A percentile compares a stretch with the other conserved stretches of the same genome.
phyloP scores from a whole-genome alignment of 2,888 invertebrate species.

The Toxonevra muliebris region DNA sequence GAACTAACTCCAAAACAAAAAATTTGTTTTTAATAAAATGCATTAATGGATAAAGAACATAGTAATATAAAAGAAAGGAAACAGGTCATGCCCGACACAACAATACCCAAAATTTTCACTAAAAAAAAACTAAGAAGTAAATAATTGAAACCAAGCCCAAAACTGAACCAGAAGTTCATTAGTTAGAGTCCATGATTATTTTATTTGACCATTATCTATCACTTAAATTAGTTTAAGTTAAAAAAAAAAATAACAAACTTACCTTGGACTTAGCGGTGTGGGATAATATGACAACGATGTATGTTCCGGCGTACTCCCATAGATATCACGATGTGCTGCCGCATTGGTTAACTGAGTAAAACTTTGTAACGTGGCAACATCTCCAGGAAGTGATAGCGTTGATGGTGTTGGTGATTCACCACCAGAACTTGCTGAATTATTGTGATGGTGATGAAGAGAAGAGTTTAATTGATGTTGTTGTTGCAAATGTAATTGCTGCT shows the following conservation, averaged over 20 bases:
- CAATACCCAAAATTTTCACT: too few relatives aligned
- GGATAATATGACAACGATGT: conserved; percentile 51
- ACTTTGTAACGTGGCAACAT: conserved; percentile 55
- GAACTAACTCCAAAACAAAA: too few relatives aligned
- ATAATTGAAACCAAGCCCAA: too few relatives aligned
- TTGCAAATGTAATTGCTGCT: conserved; percentile 42
- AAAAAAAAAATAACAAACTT: background rate
- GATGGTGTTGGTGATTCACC: conserved; percentile 61
- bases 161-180: too few relatives aligned
- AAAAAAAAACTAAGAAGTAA: too few relatives aligned
- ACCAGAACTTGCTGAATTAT: conserved; percentile 60
- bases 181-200: too few relatives aligned
- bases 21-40: too few relatives aligned
- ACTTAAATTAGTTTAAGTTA: background rate
- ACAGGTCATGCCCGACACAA: too few relatives aligned
- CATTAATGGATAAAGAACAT: too few relatives aligned
- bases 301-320: conserved; percentile 58
- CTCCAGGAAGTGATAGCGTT: conserved; percentile 47
- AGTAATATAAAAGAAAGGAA: too few relatives aligned
- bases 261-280: conserved; percentile 52
- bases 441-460: conserved; percentile 46
- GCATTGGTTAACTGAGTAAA: conserved; percentile 63
- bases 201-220: too few relatives aligned
- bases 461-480: conserved; percentile 42
- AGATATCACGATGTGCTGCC: conserved; percentile 56